Evolutionary conservation across 92 coral and sea anemone genomes (phyloP).

Genomic region (Galaxea fascicularis): DNA sequence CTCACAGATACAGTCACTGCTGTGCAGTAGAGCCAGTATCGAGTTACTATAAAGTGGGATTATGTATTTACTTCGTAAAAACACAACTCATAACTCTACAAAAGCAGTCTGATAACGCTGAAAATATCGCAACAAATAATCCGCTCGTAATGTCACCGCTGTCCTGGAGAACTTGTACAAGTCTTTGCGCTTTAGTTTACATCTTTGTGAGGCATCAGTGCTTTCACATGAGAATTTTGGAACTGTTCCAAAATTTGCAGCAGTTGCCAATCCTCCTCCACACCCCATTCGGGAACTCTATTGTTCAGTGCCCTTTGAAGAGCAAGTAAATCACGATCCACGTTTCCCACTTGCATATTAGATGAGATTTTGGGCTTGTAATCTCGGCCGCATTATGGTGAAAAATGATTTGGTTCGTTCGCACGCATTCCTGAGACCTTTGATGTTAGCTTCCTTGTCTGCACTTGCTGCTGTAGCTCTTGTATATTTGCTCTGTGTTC

Average conservation of each 20-base stretch:
- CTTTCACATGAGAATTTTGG: conserved; percentile 11
- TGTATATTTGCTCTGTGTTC: conserved; percentile 38
- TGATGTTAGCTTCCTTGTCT: conserved; percentile 34
- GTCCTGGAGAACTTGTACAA: conserved; percentile 13
- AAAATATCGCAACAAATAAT: neutral
- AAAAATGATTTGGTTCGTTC: conserved; percentile 49
- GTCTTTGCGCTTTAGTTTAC: neutral
- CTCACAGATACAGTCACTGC: neutral
- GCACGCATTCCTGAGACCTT: conserved; percentile 31
- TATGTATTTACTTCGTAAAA: conserved; percentile 1
- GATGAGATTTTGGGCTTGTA: conserved; percentile 37
- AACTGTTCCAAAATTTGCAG: conserved; percentile 41
- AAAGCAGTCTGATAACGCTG: conserved; percentile 6
- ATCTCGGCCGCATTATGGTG: conserved; percentile 57
- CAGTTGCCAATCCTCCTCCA: conserved; percentile 46
- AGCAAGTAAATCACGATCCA: conserved; percentile 33
- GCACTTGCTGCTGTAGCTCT: conserved; percentile 37
- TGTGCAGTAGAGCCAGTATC: conserved; percentile 1
- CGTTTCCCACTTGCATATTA: conserved; percentile 49
- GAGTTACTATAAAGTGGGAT: conserved; percentile 5
- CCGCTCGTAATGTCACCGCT: neutral
- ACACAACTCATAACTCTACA: conserved; percentile 13
- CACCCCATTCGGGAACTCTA: conserved; percentile 45
- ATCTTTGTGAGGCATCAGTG: conserved; percentile 26
- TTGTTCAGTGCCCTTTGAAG: conserved; percentile 51